phyloP scores from a whole-genome alignment of 2,888 invertebrate species.

The Nomada lathburiana region DNA sequence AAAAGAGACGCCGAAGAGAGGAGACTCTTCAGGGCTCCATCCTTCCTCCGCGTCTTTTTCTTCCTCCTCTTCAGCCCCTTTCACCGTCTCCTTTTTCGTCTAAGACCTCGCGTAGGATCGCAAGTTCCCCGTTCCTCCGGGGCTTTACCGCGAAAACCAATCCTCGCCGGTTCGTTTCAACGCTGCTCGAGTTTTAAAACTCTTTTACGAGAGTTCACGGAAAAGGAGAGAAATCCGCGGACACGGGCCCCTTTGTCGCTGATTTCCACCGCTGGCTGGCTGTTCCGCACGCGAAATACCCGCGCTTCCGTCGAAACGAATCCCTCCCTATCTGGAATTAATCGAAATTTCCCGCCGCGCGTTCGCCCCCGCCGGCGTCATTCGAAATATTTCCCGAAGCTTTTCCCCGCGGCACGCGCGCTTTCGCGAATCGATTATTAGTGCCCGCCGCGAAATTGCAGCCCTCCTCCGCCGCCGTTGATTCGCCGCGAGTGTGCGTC shows the following conservation, averaged over 20 bases:
- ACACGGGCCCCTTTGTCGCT: conserved; percentile 37
- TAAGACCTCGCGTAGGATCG: conserved; percentile 67
- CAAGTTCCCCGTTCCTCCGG: conserved; percentile 57
- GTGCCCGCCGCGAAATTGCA: conserved; percentile 39
- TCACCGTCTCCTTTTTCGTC: conserved; percentile 32
- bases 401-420: neutral
- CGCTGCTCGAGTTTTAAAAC: conserved; percentile 65
- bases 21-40: conserved; percentile 37
- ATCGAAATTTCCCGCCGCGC: conserved; percentile 47
- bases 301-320: conserved; percentile 4
- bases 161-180: conserved; percentile 70
- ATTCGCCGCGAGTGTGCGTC: neutral
- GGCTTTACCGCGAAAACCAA: conserved; percentile 77
- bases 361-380: neutral
- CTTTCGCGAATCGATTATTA: conserved; percentile 41
- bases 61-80: neutral
- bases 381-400: conserved; percentile 51
- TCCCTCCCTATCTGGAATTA: conserved; percentile 36
- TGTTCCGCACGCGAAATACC: neutral
- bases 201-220: conserved; percentile 74
- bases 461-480: neutral
- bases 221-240: conserved; percentile 65
- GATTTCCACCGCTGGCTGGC: conserved; percentile 39
- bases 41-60: neutral
- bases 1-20: conserved; percentile 44